These are phyloP conservation scores for Python bivittatus DNA, from an alignment of 2,113 vertebrate genomes.

Conservation along the genomic window DNA sequence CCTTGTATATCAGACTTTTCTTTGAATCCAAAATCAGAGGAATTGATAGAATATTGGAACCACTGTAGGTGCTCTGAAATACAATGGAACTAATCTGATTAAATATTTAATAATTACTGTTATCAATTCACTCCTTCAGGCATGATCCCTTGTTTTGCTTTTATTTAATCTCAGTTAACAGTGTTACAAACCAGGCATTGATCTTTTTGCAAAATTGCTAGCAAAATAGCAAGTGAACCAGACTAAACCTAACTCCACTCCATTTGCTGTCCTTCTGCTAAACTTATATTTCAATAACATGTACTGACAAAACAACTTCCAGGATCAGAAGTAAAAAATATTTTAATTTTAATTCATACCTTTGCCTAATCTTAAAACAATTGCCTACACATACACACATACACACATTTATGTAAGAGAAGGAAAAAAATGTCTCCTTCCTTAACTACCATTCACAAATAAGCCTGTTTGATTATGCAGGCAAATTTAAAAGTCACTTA, in stretches of 20 bases:
- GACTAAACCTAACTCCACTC: background rate
- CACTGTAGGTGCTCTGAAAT: conserved; percentile 22
- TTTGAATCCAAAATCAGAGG: conserved; percentile 29
- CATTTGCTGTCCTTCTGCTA: background rate
- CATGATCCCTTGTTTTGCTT: conserved; percentile 41
- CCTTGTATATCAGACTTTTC: conserved; percentile 7
- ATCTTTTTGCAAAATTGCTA: conserved; percentile 32
- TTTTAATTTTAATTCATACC: background rate
- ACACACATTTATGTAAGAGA: background rate
- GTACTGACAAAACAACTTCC: background rate
- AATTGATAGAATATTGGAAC: conserved; percentile 29
- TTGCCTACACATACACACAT: background rate
- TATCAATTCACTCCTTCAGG: conserved; percentile 43
- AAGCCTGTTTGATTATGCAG: background rate
- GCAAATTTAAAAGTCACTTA: background rate
- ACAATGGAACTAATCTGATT: conserved; percentile 48
- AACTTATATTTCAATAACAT: background rate
- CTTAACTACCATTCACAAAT: background rate
- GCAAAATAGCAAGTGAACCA: background rate
- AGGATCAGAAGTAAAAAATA: background rate
- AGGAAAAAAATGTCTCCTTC: no score
- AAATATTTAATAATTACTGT: background rate
- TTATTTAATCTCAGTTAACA: conserved; percentile 7
- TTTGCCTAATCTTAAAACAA: background rate
- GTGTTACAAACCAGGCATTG: conserved; percentile 6